Evolutionary conservation across 2,888 invertebrate species (phyloP), one percentile per base, ranked within the genome.

Genomic region (Cryptocheilus praepositus): DNA sequence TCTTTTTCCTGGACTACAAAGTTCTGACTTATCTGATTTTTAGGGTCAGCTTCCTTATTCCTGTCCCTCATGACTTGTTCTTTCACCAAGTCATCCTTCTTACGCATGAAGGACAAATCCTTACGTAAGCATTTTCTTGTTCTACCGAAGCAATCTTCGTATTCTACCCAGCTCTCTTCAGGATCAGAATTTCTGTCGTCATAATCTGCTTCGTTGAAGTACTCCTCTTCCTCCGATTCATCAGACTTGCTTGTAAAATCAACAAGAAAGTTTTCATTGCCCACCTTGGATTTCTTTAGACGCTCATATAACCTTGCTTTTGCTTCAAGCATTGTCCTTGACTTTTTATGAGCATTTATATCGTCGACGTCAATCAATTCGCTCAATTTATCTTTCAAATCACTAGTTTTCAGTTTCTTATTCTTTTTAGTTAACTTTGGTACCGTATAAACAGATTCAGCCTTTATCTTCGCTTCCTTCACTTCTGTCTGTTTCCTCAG

Each of bases 401-500:
- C 77, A 36, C 86, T 83, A 11, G 85, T 76, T 52, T 89, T 88
- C 43, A 87, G 88, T 63, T 82, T 80, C 83, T 89, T 89, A 16
- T 76, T 76, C 74, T 85, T 86, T 60, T 69, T 82, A 71, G 67
- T 73, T 43, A 62, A 52, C 51, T 66, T 73, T 56, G 60, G 61
- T 71, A 71, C 73, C 72, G 64, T 73, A 57, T 62, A 59, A 57
- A 67, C 51, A 5, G 55, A 3, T 46, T 72, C 74, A 0, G 66
- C 72, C 53, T 91, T 92, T 63, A 91, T 87, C 64, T 93, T 95
- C 5, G 92, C 92, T 83, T 93, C 92, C 65, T 91, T 90, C 0
- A 95, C 93, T 89, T 97, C 96, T 80, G 95, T 93, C 89, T 96
- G 95, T 88, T 98, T 98, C 71, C 94, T 92, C 54, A 95, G 88